phyloP scores from a whole-genome alignment of 1,140 invertebrate species.

The Hylyphantes graminicola region DNA sequence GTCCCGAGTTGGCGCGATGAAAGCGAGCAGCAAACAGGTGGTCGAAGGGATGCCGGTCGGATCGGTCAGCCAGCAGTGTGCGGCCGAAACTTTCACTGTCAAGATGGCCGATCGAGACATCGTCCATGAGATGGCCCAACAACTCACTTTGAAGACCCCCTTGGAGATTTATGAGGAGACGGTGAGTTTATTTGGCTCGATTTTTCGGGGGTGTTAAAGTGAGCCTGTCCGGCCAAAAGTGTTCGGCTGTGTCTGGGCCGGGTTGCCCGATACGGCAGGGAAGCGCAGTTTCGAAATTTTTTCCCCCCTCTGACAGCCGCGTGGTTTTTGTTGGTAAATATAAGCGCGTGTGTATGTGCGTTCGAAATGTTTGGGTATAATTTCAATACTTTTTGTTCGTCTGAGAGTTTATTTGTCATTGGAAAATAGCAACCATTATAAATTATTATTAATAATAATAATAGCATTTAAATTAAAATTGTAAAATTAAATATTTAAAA shows the following conservation, averaged over 20 bases:
- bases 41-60: slow-evolving; percentile 23
- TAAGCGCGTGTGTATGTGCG: too few species aligned
- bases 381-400: too few species aligned
- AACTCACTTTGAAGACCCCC: not conserved
- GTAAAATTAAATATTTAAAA: too few species aligned
- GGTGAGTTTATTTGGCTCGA: not conserved
- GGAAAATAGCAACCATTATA: too few species aligned
- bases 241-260: not conserved
- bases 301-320: not conserved
- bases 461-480: too few species aligned
- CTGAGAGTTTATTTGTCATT: too few species aligned
- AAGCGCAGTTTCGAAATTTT: not conserved
- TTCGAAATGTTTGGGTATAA: too few species aligned
- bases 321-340: too few species aligned
- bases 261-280: slow-evolving; percentile 8
- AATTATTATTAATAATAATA: too few species aligned
- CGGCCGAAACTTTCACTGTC: not conserved
- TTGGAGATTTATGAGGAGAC: slow-evolving; percentile 7
- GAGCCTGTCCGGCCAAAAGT: too few species aligned
- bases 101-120: slow-evolving; percentile 2
- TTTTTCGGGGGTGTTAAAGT: not conserved
- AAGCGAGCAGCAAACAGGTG: slow-evolving; percentile 23
- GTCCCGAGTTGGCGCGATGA: not conserved
- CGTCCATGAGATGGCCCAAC: not conserved
- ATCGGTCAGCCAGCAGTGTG: not conserved